Percentiles rank a stretch among this genome's conserved stretches.
Evolutionary conservation across 1,140 invertebrate species (phyloP).

Genomic region (Drosophila asahinai): DNA sequence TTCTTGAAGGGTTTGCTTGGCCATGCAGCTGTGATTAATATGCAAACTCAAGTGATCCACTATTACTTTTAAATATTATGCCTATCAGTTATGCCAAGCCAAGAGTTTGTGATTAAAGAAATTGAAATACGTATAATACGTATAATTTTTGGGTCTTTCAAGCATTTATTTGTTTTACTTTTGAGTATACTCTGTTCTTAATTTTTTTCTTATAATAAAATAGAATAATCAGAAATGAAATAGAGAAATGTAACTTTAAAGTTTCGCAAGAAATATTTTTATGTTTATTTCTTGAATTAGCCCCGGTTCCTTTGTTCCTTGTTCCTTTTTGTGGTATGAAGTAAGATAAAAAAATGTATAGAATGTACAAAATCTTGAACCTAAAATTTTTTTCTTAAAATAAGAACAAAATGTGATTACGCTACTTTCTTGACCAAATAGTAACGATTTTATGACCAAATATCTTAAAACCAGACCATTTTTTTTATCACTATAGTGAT

Average conservation of each 20-base stretch:
- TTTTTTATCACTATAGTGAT: too few relatives aligned
- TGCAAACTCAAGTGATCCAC: background rate
- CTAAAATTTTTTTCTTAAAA: too few relatives aligned
- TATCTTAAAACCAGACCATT: too few relatives aligned
- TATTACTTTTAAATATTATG: background rate
- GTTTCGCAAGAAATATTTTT: background rate
- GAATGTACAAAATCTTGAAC: too few relatives aligned
- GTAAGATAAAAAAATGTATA: too few relatives aligned
- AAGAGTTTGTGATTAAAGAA: background rate
- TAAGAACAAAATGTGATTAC: too few relatives aligned
- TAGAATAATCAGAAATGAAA: background rate
- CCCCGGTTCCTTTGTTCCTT: too few relatives aligned
- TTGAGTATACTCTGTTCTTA: background rate
- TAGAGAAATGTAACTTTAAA: background rate
- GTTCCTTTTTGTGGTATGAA: too few relatives aligned
- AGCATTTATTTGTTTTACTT: background rate
- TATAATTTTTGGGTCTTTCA: background rate
- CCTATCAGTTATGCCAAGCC: background rate
- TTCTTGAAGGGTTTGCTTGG: slow-evolving; percentile 11
- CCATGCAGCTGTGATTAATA: background rate
- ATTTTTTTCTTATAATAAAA: background rate
- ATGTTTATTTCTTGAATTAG: background rate
- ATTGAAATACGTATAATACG: too few relatives aligned
- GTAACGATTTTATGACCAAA: too few relatives aligned
- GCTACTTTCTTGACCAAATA: too few relatives aligned